Conservation (phyloP, 2,888 invertebrate genomes). For the Hemicrepidius hirtus region DNA sequence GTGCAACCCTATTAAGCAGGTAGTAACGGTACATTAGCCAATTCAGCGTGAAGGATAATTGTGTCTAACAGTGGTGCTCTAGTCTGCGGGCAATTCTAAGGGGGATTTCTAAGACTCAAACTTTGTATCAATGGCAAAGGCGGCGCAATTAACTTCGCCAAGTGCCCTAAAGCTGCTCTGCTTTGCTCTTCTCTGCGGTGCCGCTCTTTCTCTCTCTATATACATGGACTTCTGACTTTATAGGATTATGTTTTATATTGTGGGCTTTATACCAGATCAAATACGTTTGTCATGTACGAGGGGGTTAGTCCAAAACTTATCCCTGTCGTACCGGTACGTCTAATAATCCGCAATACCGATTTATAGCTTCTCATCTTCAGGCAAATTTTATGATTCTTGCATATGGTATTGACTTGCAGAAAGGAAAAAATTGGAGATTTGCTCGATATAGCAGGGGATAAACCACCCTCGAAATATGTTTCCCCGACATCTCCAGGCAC, state of each 20-base stretch:
- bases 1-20: slow-evolving; percentile 46
- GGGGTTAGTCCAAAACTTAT: slow-evolving; percentile 4
- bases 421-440: not conserved
- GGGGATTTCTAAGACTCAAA: slow-evolving; percentile 55
- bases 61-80: slow-evolving; percentile 40
- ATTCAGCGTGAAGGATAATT: slow-evolving; percentile 49
- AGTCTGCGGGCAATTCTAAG: slow-evolving; percentile 51
- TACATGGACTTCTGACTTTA: slow-evolving; percentile 35
- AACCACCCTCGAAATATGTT: no score
- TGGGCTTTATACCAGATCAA: slow-evolving; percentile 36
- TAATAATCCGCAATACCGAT: slow-evolving; percentile 21
- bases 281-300: slow-evolving; percentile 29
- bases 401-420: not conserved
- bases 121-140: slow-evolving; percentile 60
- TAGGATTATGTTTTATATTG: slow-evolving; percentile 45
- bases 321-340: slow-evolving; percentile 6
- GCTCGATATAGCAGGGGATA: not conserved
- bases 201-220: not conserved
- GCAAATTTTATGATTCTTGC: slow-evolving; percentile 1
- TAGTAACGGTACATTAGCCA: slow-evolving; percentile 50
- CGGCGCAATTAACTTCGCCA: slow-evolving; percentile 61
- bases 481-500: no score
- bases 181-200: slow-evolving; percentile 46
- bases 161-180: slow-evolving; percentile 57
- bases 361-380: slow-evolving; percentile 15